A percentile compares a stretch with the other conserved stretches of the same genome.
These are phyloP conservation scores for Sceloporus tristichus DNA, from an alignment of 2,113 vertebrate species.

Conservation along the genomic window DNA sequence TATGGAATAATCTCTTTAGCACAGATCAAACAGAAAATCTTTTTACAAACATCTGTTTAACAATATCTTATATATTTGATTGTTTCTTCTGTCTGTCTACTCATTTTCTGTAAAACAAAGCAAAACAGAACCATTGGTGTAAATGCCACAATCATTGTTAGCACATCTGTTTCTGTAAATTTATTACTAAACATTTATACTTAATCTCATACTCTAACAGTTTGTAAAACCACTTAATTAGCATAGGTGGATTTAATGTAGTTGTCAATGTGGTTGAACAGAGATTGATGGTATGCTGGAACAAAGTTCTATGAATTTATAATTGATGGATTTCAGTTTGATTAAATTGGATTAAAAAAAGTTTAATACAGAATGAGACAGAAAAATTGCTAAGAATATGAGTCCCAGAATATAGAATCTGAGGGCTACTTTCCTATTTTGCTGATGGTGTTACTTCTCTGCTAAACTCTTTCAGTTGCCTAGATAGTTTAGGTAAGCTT, in stretches of 20 bases:
- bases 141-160: neutral
- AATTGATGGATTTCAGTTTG: neutral
- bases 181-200: neutral
- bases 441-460: no score
- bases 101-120: neutral
- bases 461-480: no score
- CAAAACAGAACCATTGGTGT: neutral
- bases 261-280: neutral
- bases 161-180: neutral
- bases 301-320: neutral
- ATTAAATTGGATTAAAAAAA: neutral
- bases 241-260: neutral
- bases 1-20: conserved; percentile 12
- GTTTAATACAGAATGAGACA: no score
- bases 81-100: neutral
- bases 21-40: conserved; percentile 22
- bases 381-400: no score
- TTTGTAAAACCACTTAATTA: neutral
- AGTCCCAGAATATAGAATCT: no score
- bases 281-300: no score
- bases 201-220: neutral
- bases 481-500: no score
- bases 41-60: conserved; percentile 6
- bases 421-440: no score
- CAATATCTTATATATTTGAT: neutral